A percentile compares a stretch with the other conserved stretches of the same genome.
Conservation (phyloP, 1,140 invertebrate species). For the Anastrepha ludens region DNA sequence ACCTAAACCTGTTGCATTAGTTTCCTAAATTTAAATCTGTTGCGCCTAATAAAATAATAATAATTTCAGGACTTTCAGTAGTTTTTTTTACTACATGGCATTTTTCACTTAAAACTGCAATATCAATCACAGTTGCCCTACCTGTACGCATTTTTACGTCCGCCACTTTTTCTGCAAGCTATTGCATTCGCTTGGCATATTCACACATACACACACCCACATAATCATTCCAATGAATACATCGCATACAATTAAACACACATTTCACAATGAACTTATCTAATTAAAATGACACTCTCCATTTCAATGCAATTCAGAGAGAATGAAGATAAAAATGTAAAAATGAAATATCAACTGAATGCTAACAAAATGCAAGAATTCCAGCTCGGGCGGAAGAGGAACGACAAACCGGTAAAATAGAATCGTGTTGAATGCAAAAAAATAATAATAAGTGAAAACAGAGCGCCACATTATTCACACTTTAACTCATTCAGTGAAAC, state of each 20-base stretch:
- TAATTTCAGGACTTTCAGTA: no score
- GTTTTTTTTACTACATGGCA: no score
- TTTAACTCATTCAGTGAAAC: no score
- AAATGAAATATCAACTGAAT: conserved; percentile 40
- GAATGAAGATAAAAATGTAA: conserved; percentile 10
- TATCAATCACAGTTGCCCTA: no score
- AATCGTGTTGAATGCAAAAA: not conserved
- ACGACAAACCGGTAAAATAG: not conserved
- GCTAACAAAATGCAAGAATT: conserved; percentile 8
- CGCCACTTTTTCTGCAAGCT: no score
- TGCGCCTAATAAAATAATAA: no score
- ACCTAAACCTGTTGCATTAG: no score
- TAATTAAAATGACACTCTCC: conserved; percentile 30
- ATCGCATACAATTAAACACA: conserved; percentile 1
- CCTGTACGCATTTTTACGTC: no score
- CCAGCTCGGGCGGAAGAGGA: not conserved
- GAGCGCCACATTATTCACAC: conserved; percentile 8
- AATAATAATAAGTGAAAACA: conserved; percentile 34
- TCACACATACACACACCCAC: not conserved
- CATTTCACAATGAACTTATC: conserved; percentile 28
- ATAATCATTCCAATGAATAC: not conserved
- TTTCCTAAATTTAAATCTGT: no score
- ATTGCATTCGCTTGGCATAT: no score
- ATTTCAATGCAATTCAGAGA: conserved; percentile 4
- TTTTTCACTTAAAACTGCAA: no score